Conservation (phyloP, 2,888 invertebrate genomes). For the Acanthosoma haemorrhoidale region DNA sequence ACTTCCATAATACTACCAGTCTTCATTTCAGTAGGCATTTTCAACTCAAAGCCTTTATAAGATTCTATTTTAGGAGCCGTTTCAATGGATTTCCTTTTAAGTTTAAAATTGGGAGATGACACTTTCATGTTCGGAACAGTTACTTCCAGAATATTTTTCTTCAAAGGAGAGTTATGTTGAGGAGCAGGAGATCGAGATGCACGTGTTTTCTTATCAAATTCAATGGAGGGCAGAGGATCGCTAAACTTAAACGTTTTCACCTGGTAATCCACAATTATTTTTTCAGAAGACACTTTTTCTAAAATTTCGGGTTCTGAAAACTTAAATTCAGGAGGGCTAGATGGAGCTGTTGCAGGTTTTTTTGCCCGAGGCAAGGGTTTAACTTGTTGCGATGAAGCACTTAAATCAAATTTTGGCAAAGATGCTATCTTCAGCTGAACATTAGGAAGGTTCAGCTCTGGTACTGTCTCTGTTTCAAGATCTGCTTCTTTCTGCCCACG, state of each 20-base stretch:
- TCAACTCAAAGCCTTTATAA: background rate
- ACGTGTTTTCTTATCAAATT: background rate
- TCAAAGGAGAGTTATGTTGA: background rate
- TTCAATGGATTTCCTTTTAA: conserved; percentile 23
- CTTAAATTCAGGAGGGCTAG: background rate
- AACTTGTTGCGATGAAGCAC: conserved; percentile 36
- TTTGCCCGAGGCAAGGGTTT: background rate
- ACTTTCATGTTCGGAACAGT: background rate
- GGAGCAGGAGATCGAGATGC: background rate
- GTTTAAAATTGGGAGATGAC: conserved; percentile 11
- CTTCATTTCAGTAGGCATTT: conserved; percentile 45
- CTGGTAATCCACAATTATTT: background rate
- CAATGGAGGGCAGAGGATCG: conserved; percentile 27
- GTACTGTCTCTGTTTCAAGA: conserved; percentile 30
- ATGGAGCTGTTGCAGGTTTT: conserved; percentile 30
- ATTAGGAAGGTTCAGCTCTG: conserved; percentile 43
- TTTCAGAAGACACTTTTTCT: background rate
- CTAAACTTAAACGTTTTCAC: conserved; percentile 34
- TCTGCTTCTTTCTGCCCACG: conserved; percentile 31
- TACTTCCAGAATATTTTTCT: background rate
- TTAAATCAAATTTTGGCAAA: conserved; percentile 48
- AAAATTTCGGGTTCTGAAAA: conserved; percentile 19
- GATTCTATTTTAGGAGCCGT: background rate
- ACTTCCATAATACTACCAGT: conserved; percentile 50
- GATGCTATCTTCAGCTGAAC: conserved; percentile 54